Percentiles rank a stretch among this genome's conserved stretches.
These are phyloP conservation scores for Tachysurus vachellii DNA, from an alignment of 2,113 vertebrate genomes.

Conservation along the genomic window DNA sequence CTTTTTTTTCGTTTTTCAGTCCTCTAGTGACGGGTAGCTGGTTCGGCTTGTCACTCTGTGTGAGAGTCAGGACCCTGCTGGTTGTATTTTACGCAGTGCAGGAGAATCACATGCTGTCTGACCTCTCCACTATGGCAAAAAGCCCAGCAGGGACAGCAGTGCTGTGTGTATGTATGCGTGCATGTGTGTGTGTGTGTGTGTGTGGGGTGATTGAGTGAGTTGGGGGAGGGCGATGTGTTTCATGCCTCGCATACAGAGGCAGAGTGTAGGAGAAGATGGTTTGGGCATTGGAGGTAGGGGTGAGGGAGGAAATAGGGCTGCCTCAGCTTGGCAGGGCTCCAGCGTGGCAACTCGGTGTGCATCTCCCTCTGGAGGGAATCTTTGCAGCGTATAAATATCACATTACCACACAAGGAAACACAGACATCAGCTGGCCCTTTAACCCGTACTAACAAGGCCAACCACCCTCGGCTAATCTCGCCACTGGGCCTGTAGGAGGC, in stretches of 20 bases:
- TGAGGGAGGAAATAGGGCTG: slow-evolving; percentile 52
- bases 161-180: slow-evolving; percentile 35
- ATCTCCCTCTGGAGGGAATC: slow-evolving; percentile 67
- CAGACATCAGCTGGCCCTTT: slow-evolving; percentile 69
- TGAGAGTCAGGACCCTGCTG: slow-evolving; percentile 62
- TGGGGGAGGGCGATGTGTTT: slow-evolving; percentile 13
- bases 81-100: slow-evolving; percentile 73
- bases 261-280: slow-evolving; percentile 50
- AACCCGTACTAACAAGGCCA: slow-evolving; percentile 68
- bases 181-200: slow-evolving; percentile 2
- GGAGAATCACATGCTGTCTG: slow-evolving; percentile 74
- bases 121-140: slow-evolving; percentile 72
- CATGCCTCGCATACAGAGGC: slow-evolving; percentile 8
- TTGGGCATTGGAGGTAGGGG: slow-evolving; percentile 29
- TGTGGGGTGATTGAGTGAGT: background rate
- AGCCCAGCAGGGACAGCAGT: slow-evolving; percentile 64
- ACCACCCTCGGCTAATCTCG: slow-evolving; percentile 65
- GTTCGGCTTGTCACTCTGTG: slow-evolving; percentile 66
- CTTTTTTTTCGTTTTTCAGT: slow-evolving; percentile 68
- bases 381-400: slow-evolving; percentile 78
- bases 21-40: slow-evolving; percentile 68
- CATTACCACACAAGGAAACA: slow-evolving; percentile 78
- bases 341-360: slow-evolving; percentile 60
- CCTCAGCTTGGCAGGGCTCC: slow-evolving; percentile 69
- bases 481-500: slow-evolving; percentile 28